Base-by-base conservation (phyloP, 2,797 vertebrate species). In the Anguilla obscura region DNA sequence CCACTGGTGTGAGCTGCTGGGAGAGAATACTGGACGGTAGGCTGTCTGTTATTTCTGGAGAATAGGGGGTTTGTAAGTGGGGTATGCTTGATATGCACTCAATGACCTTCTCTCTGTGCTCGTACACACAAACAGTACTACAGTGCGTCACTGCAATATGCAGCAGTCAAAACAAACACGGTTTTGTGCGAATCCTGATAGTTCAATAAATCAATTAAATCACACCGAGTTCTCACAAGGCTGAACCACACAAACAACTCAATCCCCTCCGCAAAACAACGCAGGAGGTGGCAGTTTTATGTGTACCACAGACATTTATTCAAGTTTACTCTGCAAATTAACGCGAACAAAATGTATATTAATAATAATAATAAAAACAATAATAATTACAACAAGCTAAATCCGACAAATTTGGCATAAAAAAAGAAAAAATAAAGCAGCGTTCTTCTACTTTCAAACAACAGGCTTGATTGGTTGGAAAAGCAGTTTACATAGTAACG, bases 321-420 rank as follows among this genome's bases (percentile, higher is more conserved):
- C 24, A 40, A 36, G 12, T 63, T 63, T 40, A 18, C 30, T 40
- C 50, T 52, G 50, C 33, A 56, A 56, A 56, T 18, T 16, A 56
- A 56, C 4, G 14, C 16, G 0, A 56, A 56, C 36, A 40, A 40
- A 40, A 40, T 40, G 36, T 40, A 40, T 40, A 40, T 3, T 40
- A 40, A n/a, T 50, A 1, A 76, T 8, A 10, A 76, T 0, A 36
- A n/a, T 88, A 0, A 83, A 40, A 18, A 2, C 10, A 85, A 89
- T 58, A 88, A 0, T 7, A 14, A 14, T 85, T 89, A 89, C 80
- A 88, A 0, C 86, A 16, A 86, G 84, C 30, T 90, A 33, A 86
- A 45, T 52, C 0, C 58, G 84, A 87, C 60, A 83, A 33, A 5
- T 30, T 56, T 30, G 87, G 14, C n/a, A 45, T 63, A 69, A 86